phyloP scores from a whole-genome alignment of 2,797 vertebrate species.

The Stomatorhinus walkeri region DNA sequence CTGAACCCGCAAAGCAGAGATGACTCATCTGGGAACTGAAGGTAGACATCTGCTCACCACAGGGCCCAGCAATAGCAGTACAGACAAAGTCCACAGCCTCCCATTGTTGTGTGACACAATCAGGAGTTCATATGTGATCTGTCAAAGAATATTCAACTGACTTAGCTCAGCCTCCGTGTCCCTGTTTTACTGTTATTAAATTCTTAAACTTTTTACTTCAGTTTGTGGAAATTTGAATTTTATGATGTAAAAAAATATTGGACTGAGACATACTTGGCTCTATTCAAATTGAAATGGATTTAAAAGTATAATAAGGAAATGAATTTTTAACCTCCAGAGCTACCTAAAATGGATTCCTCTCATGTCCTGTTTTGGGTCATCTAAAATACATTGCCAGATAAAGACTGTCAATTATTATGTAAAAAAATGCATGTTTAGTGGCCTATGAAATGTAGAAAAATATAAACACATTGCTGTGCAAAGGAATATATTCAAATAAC shows the following conservation, averaged over 20 bases:
- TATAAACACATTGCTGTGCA: neutral
- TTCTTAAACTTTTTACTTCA: neutral
- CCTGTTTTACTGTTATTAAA: neutral
- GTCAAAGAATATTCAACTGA: neutral
- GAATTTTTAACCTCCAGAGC: neutral
- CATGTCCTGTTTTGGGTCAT: neutral
- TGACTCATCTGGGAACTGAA: neutral
- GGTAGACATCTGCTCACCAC: neutral
- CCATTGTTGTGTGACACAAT: neutral
- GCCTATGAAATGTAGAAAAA: neutral
- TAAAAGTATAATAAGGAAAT: neutral
- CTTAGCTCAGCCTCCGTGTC: neutral
- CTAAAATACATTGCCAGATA: neutral
- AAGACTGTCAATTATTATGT: neutral
- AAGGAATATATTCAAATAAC: neutral
- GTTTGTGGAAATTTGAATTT: neutral
- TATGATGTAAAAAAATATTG: neutral
- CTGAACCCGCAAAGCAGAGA: neutral
- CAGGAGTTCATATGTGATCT: neutral
- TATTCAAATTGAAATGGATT: neutral
- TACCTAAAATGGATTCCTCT: neutral
- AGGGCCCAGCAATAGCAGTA: neutral
- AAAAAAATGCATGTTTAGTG: neutral
- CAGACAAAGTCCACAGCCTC: neutral
- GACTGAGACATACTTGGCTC: neutral